These are phyloP conservation scores for Apamea anceps DNA, from an alignment of 2,888 invertebrate genomes.

Conservation along the genomic window DNA sequence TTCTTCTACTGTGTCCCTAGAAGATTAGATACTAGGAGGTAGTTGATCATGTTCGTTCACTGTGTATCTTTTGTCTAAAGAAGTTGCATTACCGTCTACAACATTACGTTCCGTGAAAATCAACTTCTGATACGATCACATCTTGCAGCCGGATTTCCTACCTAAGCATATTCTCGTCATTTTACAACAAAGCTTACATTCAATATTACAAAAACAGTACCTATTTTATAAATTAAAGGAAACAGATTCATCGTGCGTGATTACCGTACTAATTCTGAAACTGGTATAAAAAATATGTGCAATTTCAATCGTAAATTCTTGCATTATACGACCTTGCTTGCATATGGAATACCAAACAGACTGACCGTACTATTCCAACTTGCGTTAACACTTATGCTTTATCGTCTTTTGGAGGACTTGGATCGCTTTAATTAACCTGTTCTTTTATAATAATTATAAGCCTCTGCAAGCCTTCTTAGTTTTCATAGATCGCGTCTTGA, in stretches of 20 bases:
- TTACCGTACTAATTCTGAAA: conserved; percentile 45
- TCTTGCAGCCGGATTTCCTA: conserved; percentile 35
- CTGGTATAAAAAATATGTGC: conserved; percentile 51
- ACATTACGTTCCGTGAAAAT: not conserved
- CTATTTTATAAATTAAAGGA: conserved; percentile 46
- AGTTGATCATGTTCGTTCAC: not conserved
- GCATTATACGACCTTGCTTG: conserved; percentile 60
- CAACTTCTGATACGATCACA: not conserved
- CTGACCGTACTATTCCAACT: conserved; percentile 5
- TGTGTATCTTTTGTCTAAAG: not conserved
- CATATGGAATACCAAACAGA: conserved; percentile 56
- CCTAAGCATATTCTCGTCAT: conserved; percentile 1
- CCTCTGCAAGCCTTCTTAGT: not conserved
- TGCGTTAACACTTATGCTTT: conserved; percentile 3
- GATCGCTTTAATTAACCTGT: not conserved
- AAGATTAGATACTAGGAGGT: not conserved
- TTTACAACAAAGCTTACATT: conserved; percentile 14
- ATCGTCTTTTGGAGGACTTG: not conserved
- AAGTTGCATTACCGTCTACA: not conserved
- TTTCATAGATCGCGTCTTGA: not conserved
- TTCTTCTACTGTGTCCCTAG: not conserved
- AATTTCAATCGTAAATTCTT: conserved; percentile 57
- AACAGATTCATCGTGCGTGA: conserved; percentile 54
- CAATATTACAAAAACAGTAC: conserved; percentile 3
- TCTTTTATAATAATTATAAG: not conserved